Percentiles rank a stretch among this genome's conserved stretches.
Conservation (phyloP, 2,113 vertebrate species). For the Acanthisitta chloris region DNA sequence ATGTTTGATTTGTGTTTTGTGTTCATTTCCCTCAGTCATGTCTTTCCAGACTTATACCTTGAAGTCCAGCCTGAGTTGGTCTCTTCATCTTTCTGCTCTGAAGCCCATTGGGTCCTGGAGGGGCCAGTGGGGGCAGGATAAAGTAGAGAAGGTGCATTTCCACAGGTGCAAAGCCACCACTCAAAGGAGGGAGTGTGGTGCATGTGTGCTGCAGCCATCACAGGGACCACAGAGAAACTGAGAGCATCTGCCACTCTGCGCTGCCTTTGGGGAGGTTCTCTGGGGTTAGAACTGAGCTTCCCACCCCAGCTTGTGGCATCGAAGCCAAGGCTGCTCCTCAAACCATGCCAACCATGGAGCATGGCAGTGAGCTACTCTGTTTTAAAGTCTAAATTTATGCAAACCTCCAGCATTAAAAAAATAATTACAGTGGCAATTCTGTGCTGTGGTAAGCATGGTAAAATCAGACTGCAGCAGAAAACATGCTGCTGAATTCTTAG, state of each 20-base stretch:
- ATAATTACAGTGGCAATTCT: neutral
- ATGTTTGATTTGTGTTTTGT: neutral
- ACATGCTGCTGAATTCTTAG: neutral
- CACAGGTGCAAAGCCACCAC: neutral
- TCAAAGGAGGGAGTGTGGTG: neutral
- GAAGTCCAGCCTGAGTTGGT: neutral
- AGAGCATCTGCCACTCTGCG: neutral
- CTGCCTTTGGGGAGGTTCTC: rapidly evolving
- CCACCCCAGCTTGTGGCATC: rapidly evolving
- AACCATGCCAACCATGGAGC: neutral
- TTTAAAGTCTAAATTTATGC: neutral
- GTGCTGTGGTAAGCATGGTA: neutral
- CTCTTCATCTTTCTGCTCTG: neutral
- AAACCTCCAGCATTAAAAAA: neutral
- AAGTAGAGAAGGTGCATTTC: neutral
- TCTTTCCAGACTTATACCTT: neutral
- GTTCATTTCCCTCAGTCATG: neutral
- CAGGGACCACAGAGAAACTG: neutral
- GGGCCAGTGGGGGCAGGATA: neutral
- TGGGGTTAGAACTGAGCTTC: neutral
- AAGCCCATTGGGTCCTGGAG: neutral
- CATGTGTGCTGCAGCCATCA: rapidly evolving
- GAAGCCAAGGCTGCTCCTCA: neutral
- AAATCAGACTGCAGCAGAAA: neutral
- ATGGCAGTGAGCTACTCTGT: no score